phyloP scores from a whole-genome alignment of 2,797 vertebrate genomes.

The Amniataba percoides region DNA sequence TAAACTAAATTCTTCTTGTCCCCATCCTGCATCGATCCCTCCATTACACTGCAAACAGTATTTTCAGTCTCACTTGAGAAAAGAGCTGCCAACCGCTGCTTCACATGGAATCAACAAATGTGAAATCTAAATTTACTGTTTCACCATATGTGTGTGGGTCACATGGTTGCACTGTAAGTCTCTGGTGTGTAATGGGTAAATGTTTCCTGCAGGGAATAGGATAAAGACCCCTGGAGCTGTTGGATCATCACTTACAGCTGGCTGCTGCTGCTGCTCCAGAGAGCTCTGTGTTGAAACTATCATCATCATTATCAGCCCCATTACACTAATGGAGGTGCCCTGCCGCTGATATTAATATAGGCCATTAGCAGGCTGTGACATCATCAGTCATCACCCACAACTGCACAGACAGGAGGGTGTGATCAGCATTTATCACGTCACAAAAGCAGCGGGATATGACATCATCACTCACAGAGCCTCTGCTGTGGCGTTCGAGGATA shows the following conservation, averaged over 20 bases:
- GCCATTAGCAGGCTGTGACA: constrained; percentile 81
- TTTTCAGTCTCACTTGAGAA: constrained; percentile 7
- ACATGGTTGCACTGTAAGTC: constrained; percentile 22
- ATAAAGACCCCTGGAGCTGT: constrained; percentile 58
- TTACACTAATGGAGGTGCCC: constrained; percentile 84
- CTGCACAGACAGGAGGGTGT: constrained; percentile 23
- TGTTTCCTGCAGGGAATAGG: constrained; percentile 60
- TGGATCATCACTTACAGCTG: constrained; percentile 70
- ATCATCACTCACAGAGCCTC: constrained; percentile 22
- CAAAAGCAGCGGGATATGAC: constrained; percentile 35
- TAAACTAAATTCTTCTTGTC: constrained; percentile 1
- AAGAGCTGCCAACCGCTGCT: neutral
- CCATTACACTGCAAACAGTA: neutral
- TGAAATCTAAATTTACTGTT: constrained; percentile 19
- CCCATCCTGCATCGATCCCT: neutral
- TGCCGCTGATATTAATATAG: constrained; percentile 81
- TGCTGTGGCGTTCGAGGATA: neutral
- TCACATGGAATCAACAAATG: constrained; percentile 13
- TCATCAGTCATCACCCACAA: constrained; percentile 77
- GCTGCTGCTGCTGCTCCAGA: constrained; percentile 48
- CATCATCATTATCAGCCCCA: constrained; percentile 86
- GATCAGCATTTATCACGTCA: constrained; percentile 71
- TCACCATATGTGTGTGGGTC: constrained; percentile 25
- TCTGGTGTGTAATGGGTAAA: constrained; percentile 61
- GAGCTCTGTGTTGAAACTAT: constrained; percentile 75